Conservation (phyloP, 1,140 invertebrate genomes). For the Acromyrmex heyeri region DNA sequence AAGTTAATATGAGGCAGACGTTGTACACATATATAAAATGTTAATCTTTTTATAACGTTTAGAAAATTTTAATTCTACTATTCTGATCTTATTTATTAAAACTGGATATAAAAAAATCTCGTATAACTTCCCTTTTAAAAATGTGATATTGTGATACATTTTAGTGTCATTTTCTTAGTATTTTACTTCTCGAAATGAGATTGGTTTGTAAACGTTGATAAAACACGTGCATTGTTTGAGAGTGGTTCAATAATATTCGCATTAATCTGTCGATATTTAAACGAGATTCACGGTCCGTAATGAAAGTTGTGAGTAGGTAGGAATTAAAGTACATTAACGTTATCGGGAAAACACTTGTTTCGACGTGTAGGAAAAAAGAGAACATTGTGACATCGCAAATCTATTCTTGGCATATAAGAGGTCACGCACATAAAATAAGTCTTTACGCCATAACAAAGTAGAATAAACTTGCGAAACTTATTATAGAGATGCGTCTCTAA, state of each 20-base stretch:
- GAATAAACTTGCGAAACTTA: constrained; percentile 26
- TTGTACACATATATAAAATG: neutral
- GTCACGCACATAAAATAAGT: constrained; percentile 26
- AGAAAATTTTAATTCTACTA: neutral
- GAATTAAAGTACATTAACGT: constrained; percentile 34
- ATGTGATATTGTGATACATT: neutral
- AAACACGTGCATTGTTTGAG: neutral
- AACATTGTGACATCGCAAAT: constrained; percentile 20
- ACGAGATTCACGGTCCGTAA: neutral
- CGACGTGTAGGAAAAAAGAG: neutral
- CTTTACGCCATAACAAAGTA: constrained; percentile 7
- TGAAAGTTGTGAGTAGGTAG: neutral
- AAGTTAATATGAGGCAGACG: neutral
- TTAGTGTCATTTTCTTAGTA: neutral
- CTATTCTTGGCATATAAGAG: constrained; percentile 33
- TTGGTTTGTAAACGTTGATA: neutral
- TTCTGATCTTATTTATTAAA: neutral
- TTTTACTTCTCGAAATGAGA: constrained; percentile 10
- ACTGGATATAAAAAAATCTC: neutral
- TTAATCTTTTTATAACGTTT: neutral
- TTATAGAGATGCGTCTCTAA: neutral
- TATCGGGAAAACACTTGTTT: constrained; percentile 17
- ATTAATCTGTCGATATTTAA: constrained; percentile 3
- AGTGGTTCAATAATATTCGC: neutral
- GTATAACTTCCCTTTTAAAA: neutral